Conservation (phyloP, 2,797 vertebrate species). For the Oreochromis grahami region DNA sequence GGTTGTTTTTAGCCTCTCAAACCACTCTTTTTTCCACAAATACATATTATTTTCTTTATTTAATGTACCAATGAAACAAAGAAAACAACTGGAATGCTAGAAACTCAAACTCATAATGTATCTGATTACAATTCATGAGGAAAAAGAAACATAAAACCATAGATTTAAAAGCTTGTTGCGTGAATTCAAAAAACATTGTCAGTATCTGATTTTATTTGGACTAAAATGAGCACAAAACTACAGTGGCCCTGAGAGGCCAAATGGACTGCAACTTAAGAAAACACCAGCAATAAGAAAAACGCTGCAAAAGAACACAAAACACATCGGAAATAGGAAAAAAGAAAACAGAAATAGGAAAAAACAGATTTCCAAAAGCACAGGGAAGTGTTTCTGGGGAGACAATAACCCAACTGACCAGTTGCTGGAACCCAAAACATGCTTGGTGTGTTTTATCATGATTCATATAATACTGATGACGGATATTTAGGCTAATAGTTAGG, state of each 20-base stretch:
- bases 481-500: neutral
- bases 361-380: neutral
- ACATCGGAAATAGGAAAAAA: rapidly evolving
- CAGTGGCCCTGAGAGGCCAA: neutral
- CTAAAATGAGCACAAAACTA: neutral
- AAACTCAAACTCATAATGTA: neutral
- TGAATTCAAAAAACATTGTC: neutral
- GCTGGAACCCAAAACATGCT: neutral
- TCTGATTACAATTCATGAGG: neutral
- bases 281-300: neutral
- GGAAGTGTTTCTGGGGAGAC: neutral
- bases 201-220: neutral
- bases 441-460: neutral
- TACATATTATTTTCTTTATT: neutral
- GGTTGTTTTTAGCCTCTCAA: neutral
- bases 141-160: neutral
- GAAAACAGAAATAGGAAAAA: neutral
- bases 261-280: neutral
- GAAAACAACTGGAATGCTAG: neutral
- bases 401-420: neutral
- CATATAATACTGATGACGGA: neutral
- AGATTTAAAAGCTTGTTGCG: neutral
- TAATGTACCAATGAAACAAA: neutral
- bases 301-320: neutral
- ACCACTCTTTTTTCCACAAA: neutral